A percentile compares a stretch with the other conserved stretches of the same genome.
These are phyloP conservation scores for Malthinus seriepunctatus DNA, from an alignment of 2,888 invertebrate genomes.

Conservation along the genomic window DNA sequence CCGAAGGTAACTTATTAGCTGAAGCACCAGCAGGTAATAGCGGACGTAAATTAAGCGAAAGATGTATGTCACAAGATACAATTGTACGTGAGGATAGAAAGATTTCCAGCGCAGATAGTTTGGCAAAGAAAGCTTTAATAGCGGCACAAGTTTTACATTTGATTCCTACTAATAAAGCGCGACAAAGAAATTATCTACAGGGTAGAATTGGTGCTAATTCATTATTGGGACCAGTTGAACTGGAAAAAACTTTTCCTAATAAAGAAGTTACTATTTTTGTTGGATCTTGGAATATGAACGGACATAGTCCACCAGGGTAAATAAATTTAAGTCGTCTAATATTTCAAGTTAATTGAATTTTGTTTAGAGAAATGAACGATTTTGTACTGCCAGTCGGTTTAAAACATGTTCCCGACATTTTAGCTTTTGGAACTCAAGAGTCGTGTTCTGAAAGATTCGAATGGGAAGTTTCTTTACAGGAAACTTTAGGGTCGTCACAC, in stretches of 20 bases:
- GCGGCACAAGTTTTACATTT: constrained; percentile 80
- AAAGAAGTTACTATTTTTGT: constrained; percentile 86
- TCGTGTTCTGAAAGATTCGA: constrained; percentile 84
- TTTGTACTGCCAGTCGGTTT: constrained; percentile 85
- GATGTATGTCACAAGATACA: constrained; percentile 51
- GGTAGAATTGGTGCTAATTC: constrained; percentile 81
- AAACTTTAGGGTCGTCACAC: constrained; percentile 91
- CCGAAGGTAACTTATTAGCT: constrained; percentile 44
- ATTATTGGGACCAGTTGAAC: constrained; percentile 79
- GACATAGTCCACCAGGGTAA: constrained; percentile 82
- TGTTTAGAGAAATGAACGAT: constrained; percentile 78
- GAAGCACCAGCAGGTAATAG: constrained; percentile 24
- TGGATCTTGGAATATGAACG: constrained; percentile 98
- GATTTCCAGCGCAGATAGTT: constrained; percentile 62
- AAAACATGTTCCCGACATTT: constrained; percentile 86
- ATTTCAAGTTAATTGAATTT: not conserved
- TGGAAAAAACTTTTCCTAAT: constrained; percentile 84
- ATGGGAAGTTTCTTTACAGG: constrained; percentile 90
- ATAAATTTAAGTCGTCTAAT: constrained; percentile 5
- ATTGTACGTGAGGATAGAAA: constrained; percentile 44
- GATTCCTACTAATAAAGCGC: constrained; percentile 80
- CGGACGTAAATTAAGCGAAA: constrained; percentile 43
- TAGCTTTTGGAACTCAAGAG: constrained; percentile 93
- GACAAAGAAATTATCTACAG: constrained; percentile 80
- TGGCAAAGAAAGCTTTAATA: constrained; percentile 73